These are phyloP conservation scores for Rissa tridactyla DNA, from an alignment of 2,113 vertebrate species.

Conservation along the genomic window DNA sequence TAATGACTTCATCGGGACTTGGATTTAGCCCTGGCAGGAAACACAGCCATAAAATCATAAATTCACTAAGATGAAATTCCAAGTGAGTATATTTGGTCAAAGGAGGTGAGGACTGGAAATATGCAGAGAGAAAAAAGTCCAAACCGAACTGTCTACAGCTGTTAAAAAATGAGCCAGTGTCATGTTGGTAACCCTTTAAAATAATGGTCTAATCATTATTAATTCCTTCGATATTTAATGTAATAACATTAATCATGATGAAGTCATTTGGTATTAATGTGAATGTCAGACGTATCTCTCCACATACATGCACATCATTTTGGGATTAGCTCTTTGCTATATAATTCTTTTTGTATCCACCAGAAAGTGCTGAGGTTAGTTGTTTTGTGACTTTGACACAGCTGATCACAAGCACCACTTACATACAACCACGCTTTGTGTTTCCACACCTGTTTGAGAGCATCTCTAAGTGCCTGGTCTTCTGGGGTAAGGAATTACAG, in stretches of 20 bases:
- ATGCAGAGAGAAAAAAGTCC: slow-evolving; percentile 5
- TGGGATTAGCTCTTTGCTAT: neutral
- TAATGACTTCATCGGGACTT: slow-evolving; percentile 36
- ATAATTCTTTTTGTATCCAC: neutral
- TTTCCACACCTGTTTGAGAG: neutral
- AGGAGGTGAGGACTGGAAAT: slow-evolving; percentile 40
- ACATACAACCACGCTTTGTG: fast-evolving
- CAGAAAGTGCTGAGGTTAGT: slow-evolving; percentile 29
- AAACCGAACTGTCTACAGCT: slow-evolving; percentile 44
- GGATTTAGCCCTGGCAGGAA: slow-evolving; percentile 46
- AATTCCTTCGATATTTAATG: slow-evolving; percentile 57
- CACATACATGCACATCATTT: neutral
- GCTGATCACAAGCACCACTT: neutral
- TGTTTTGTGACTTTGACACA: neutral
- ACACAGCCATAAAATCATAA: slow-evolving; percentile 45
- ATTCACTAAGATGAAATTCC: slow-evolving; percentile 53
- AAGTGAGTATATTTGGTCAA: slow-evolving; percentile 25
- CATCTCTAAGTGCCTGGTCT: neutral
- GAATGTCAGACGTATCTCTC: slow-evolving; percentile 14
- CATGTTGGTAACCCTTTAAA: slow-evolving; percentile 56
- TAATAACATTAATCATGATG: slow-evolving; percentile 56
- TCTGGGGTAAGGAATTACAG: neutral
- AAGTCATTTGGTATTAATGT: slow-evolving; percentile 62
- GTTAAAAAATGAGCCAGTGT: slow-evolving; percentile 58
- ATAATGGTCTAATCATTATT: slow-evolving; percentile 70